Base-by-base conservation (phyloP, 2,888 invertebrate species). In the Sarcophaga caerulescens region DNA sequence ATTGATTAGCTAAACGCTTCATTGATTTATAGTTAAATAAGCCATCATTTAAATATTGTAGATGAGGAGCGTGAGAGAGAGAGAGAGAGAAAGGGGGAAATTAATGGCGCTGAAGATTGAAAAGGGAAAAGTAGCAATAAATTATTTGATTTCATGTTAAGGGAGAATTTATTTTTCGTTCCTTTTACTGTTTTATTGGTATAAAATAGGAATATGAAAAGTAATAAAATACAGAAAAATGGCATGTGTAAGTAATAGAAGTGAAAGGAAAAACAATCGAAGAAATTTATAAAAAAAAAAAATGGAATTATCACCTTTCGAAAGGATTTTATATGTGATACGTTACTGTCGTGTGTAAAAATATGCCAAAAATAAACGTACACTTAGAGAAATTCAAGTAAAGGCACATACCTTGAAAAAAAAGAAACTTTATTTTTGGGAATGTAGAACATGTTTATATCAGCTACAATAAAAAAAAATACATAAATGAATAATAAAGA, bases 1-100 rank as follows among this genome's bases (percentile, higher is more conserved):
- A 86, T 86, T 83, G 83, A 86, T 83, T 83, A 73, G 76, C 79
- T 77, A 62, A 80, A 76, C 47, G 85, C 83, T 60, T 86, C 85
- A 86, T 69, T 82, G 82, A 59, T 68, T 82, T 70, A 17, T 59
- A 73, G 62, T 76, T 75, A 74, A 82, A 82, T 23, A 68, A 45
- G 62, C 71, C 75, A 82, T 76, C 52, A 76, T 57, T 77, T 62
- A 44, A 1, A 10, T 2, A 47, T n/a, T 11, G 4, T 44, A n/a
- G 21, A 25, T n/a, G 23, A 35, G 57, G 17, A 66, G 47, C 45
- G 45, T 17, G n/a, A 19, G 35, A 10, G 10, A 8, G 35, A 35
- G 35, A 35, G 2, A 10, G 10, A 35, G 10, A 35, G 35, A 35
- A 10, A 2, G 2, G 2, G 35, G 8, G 2, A 60, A n/a, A 19